A percentile compares a stretch with the other conserved stretches of the same genome.
Evolutionary conservation across 2,797 vertebrate genomes (phyloP).

Genomic region (Sebastes alutus): DNA sequence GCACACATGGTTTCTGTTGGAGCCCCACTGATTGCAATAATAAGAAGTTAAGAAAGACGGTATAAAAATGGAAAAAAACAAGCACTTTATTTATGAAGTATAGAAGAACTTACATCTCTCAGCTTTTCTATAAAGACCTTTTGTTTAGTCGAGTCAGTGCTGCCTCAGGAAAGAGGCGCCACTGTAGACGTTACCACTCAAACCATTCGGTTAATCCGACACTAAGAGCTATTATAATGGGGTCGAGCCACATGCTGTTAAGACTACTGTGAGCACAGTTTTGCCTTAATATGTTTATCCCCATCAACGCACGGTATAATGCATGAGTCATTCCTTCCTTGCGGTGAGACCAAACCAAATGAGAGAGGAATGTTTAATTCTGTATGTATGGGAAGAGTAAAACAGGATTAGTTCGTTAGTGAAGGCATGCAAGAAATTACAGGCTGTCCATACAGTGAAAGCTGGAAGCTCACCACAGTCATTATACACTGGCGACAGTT

Average conservation of each 20-base stretch:
- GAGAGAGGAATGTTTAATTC: slow-evolving; percentile 21
- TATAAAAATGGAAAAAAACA: slow-evolving; percentile 12
- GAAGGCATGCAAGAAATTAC: slow-evolving; percentile 44
- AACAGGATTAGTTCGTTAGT: slow-evolving; percentile 26
- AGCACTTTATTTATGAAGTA: slow-evolving; percentile 4
- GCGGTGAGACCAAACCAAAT: slow-evolving; percentile 32
- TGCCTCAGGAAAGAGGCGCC: slow-evolving; percentile 40
- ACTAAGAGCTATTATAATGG: slow-evolving; percentile 36
- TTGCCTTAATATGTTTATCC: slow-evolving; percentile 26
- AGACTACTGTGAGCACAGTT: slow-evolving; percentile 31
- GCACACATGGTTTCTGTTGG: slow-evolving; percentile 25
- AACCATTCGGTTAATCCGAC: slow-evolving; percentile 38
- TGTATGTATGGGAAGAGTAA: slow-evolving; percentile 19
- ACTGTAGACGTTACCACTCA: slow-evolving; percentile 8
- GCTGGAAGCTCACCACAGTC: slow-evolving; percentile 16
- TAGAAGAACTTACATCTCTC: slow-evolving; percentile 23
- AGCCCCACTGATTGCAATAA: neutral
- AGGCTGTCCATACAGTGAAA: neutral
- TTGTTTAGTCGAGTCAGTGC: slow-evolving; percentile 43
- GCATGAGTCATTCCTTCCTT: slow-evolving; percentile 49
- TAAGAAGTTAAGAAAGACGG: neutral
- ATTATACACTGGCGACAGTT: slow-evolving; percentile 3
- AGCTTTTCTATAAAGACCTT: slow-evolving; percentile 50
- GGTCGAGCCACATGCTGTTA: slow-evolving; percentile 19
- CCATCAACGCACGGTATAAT: slow-evolving; percentile 15